Percentiles rank a stretch among this genome's conserved stretches.
Conservation (phyloP, 2,888 invertebrate genomes). For the Cerastis leucographa region DNA sequence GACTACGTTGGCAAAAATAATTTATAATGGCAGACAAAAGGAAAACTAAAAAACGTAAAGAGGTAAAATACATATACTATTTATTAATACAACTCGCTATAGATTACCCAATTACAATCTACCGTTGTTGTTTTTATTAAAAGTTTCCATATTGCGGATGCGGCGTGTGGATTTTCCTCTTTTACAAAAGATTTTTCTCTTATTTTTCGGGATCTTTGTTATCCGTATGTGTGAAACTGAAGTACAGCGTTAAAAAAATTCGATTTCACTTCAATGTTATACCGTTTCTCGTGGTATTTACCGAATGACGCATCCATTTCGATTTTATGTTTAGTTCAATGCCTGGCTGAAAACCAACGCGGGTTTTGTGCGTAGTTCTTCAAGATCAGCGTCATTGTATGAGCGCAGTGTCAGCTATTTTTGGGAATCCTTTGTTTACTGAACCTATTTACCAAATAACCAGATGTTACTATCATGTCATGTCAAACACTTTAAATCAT, state of each 20-base stretch:
- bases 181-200: slow-evolving; percentile 45
- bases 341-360: slow-evolving; percentile 72
- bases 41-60: slow-evolving; percentile 89
- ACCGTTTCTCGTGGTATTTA: slow-evolving; percentile 63
- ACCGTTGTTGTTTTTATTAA: slow-evolving; percentile 52
- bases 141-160: slow-evolving; percentile 64
- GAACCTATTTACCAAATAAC: slow-evolving; percentile 59
- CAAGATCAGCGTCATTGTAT: slow-evolving; percentile 71
- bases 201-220: slow-evolving; percentile 22
- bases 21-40: slow-evolving; percentile 88
- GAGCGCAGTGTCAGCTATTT: slow-evolving; percentile 72
- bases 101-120: slow-evolving; percentile 5
- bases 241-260: neutral
- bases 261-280: slow-evolving; percentile 33
- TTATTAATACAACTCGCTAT: neutral
- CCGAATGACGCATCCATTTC: slow-evolving; percentile 73
- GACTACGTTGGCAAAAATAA: slow-evolving; percentile 82
- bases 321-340: slow-evolving; percentile 70
- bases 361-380: slow-evolving; percentile 77
- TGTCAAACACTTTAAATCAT: slow-evolving; percentile 32
- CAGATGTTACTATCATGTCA: slow-evolving; percentile 49
- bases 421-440: slow-evolving; percentile 75
- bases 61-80: slow-evolving; percentile 75
- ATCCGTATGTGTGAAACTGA: neutral
- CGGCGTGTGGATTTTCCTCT: slow-evolving; percentile 65